Base-by-base conservation (phyloP, 2,888 invertebrate species). In the Watsonalla cultraria region DNA sequence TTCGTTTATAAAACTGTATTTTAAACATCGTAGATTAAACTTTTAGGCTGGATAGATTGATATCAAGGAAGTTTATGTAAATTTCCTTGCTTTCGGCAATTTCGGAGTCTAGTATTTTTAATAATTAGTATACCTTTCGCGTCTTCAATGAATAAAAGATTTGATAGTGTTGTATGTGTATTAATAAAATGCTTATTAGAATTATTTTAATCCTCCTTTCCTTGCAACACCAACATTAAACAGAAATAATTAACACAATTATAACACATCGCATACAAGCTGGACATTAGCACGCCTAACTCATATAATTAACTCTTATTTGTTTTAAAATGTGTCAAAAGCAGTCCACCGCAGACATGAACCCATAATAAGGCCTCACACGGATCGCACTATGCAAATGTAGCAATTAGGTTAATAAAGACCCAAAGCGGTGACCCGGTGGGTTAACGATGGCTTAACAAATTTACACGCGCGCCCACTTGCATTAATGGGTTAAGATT, bases 371-470 rank as follows among this genome's bases (percentile, higher is more conserved):
- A 77, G 76, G 69, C 68, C 78, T 75, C 76, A 76, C 73, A 76
- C 70, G 78, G 76, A 74, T 76, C 70, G 72, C 70, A 69, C 76
- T 82, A 86, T 84, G 85, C 82, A 86, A 87, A 88, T 86, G 79
- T 77, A 66, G 79, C 80, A 80, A 83, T 84, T 82, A 84, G 74
- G 76, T 72, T 80, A 80, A 83, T 79, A 83, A 82, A 80, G 75
- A 71, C 74, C 73, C 42, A 37, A 14, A 37, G 39, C 55, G 61
- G 67, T 74, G 66, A 68, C 76, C 72, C 67, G 66, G 67, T 63
- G 70, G 68, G 73, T 69, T 73, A 77, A 74, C 75, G 77, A 74
- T 64, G 69, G 70, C 68, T 72, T 70, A 71, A 71, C 69, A 72
- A 78, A 76, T 79, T 80, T 73, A 71, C 71, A 66, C 65, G 63